Evolutionary conservation across 2,888 invertebrate genomes (phyloP).

Genomic region (Leptinotarsa peninsularis): DNA sequence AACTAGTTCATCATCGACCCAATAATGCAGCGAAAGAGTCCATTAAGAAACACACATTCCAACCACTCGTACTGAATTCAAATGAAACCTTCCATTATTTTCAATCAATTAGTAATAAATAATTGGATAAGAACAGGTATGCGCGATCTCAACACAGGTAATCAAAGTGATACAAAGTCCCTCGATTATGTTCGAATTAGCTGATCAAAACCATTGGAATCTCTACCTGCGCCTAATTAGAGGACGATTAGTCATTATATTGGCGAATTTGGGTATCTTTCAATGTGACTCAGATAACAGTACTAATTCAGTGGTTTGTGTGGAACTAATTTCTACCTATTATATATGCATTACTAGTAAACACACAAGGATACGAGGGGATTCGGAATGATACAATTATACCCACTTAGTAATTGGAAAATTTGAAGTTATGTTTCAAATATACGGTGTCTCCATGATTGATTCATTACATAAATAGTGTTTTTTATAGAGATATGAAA

Average conservation of each 20-base stretch:
- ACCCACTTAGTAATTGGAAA: no score
- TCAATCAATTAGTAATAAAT: constrained; percentile 49
- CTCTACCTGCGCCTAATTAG: constrained; percentile 63
- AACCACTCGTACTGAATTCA: constrained; percentile 18
- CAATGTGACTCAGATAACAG: constrained; percentile 58
- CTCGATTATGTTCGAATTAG: constrained; percentile 62
- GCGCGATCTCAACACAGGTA: constrained; percentile 35
- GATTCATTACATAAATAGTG: neutral
- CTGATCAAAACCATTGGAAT: constrained; percentile 61
- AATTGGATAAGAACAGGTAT: constrained; percentile 44
- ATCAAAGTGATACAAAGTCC: constrained; percentile 35
- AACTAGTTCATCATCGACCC: neutral
- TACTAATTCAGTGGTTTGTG: constrained; percentile 40
- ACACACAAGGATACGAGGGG: constrained; percentile 13
- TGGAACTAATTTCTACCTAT: constrained; percentile 44
- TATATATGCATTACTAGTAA: constrained; percentile 36
- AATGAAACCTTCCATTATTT: constrained; percentile 30
- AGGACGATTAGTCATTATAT: constrained; percentile 62
- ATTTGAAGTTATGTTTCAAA: no score
- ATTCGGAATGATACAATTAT: neutral
- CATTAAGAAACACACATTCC: constrained; percentile 14
- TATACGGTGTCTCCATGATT: neutral
- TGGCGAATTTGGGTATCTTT: constrained; percentile 59
- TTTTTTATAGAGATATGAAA: neutral
- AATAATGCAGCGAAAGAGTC: neutral